Conservation (phyloP, 2,797 vertebrate genomes). For the Gallinago nigripennis region DNA sequence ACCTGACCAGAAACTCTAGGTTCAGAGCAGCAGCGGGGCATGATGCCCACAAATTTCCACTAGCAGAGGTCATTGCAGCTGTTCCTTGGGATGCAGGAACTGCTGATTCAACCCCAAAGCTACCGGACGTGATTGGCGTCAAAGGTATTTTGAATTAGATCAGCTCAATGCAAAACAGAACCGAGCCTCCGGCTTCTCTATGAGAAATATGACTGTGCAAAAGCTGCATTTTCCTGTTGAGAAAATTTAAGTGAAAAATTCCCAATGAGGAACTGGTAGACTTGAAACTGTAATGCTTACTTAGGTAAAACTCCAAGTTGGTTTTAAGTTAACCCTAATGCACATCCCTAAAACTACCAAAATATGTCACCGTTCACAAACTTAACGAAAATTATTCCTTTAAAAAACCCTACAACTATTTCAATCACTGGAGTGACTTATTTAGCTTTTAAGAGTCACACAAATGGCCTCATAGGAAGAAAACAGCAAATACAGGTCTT, state of each 20-base stretch:
- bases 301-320: neutral
- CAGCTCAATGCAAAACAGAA: neutral
- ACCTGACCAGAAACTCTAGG: neutral
- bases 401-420: neutral
- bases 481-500: neutral
- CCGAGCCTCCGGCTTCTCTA: neutral
- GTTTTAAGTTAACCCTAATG: neutral
- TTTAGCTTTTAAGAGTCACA: neutral
- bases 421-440: slow-evolving; percentile 1
- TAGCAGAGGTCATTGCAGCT: neutral
- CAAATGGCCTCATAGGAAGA: neutral
- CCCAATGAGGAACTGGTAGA: neutral
- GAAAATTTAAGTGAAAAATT: neutral
- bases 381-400: neutral
- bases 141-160: neutral
- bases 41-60: neutral
- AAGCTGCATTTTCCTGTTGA: neutral
- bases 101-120: neutral
- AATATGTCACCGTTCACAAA: neutral
- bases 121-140: neutral
- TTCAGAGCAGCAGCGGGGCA: neutral
- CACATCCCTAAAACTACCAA: neutral
- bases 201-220: neutral
- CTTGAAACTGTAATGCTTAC: neutral
- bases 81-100: neutral